phyloP scores from a whole-genome alignment of 1,140 invertebrate species.

The Papilio dardanus region DNA sequence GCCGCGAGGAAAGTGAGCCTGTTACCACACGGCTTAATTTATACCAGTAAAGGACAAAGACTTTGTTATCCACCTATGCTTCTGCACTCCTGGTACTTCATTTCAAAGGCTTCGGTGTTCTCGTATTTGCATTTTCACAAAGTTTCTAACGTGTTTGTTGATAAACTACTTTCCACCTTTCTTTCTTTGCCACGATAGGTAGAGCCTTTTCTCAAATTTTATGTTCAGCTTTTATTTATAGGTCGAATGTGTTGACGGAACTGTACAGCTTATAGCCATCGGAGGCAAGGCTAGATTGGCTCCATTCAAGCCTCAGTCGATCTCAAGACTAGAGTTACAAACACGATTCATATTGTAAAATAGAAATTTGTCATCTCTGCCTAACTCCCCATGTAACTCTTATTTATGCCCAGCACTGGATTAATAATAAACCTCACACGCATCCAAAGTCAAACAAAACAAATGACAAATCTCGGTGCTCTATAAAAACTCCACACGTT shows the following conservation, averaged over 20 bases:
- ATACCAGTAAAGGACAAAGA: background rate
- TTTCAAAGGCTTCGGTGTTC: no score
- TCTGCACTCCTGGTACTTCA: background rate
- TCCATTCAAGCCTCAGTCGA: no score
- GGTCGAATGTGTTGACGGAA: no score
- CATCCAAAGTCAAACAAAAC: conserved; percentile 46
- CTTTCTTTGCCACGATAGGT: no score
- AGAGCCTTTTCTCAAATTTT: no score
- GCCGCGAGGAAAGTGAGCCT: conserved; percentile 31
- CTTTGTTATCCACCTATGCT: background rate
- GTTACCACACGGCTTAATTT: conserved; percentile 5
- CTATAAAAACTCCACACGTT: conserved; percentile 43
- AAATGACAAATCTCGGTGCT: conserved; percentile 57
- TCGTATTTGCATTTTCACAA: no score
- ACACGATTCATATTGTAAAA: background rate
- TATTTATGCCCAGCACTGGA: background rate
- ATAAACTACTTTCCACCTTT: no score
- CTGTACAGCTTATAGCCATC: no score
- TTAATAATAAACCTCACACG: conserved; percentile 44
- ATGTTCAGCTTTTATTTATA: no score
- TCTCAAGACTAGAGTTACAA: no score
- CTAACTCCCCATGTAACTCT: background rate
- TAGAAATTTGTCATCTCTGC: background rate
- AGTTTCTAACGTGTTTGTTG: no score
- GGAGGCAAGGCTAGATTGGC: no score